These are phyloP conservation scores for Rhinichthys klamathensis DNA, from an alignment of 2,113 vertebrate genomes.

Conservation along the genomic window DNA sequence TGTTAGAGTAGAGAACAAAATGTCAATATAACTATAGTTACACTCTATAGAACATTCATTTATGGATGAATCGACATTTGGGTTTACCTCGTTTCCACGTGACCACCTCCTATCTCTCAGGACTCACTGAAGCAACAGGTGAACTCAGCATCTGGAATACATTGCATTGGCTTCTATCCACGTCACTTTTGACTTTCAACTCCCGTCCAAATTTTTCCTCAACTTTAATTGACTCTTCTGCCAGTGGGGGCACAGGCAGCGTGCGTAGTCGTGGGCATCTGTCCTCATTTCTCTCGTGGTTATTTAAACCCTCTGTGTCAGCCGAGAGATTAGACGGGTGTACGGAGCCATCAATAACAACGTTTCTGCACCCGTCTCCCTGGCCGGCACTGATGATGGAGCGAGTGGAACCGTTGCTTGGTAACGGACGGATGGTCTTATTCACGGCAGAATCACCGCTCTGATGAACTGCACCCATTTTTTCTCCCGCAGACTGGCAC, in stretches of 20 bases:
- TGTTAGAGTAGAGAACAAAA: too few species aligned
- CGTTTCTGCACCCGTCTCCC: constrained; percentile 19
- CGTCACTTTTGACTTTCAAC: constrained; percentile 28
- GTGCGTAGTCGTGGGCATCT: background rate
- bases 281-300: constrained; percentile 28
- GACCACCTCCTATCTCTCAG: background rate
- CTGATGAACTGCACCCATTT: constrained; percentile 31
- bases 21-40: background rate
- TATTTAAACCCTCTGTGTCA: constrained; percentile 35
- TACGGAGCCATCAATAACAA: constrained; percentile 44
- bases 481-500: background rate
- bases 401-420: constrained; percentile 19
- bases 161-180: constrained; percentile 14
- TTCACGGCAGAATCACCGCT: constrained; percentile 23
- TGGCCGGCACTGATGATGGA: constrained; percentile 31
- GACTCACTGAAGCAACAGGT: constrained; percentile 30
- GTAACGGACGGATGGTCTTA: constrained; percentile 39
- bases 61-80: constrained; percentile 1
- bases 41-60: background rate
- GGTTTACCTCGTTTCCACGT: constrained; percentile 41
- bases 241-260: background rate
- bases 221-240: constrained; percentile 34
- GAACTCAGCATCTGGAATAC: background rate
- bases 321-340: constrained; percentile 31
- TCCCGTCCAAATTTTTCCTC: constrained; percentile 11